A percentile compares a stretch with the other conserved stretches of the same genome.
These are phyloP conservation scores for Hoplostethus mediterraneus DNA, from an alignment of 2,797 vertebrate genomes.

Conservation along the genomic window DNA sequence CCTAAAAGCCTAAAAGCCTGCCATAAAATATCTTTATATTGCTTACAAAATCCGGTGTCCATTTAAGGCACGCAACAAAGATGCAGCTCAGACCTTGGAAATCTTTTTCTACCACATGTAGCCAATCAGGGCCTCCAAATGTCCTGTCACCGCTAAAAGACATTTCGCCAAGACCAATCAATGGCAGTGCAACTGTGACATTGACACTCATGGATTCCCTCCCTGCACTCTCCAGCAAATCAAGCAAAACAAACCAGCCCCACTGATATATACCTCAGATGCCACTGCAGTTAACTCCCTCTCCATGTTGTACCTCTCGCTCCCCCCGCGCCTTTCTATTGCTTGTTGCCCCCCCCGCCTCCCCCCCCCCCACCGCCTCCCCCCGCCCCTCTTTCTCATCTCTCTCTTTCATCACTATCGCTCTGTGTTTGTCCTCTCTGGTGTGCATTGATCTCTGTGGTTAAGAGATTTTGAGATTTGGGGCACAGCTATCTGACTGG, in stretches of 20 bases:
- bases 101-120: not conserved
- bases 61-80: not conserved
- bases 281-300: constrained; percentile 39
- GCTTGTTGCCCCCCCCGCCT: constrained; percentile 26
- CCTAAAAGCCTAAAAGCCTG: too few relatives aligned
- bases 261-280: constrained; percentile 45
- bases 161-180: constrained; percentile 6
- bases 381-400: constrained; percentile 43
- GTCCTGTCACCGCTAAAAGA: constrained; percentile 22
- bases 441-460: constrained; percentile 72
- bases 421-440: constrained; percentile 69
- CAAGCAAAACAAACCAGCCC: constrained; percentile 50
- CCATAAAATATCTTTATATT: too few relatives aligned
- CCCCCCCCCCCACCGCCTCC: too few relatives aligned
- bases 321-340: constrained; percentile 24
- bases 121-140: not conserved
- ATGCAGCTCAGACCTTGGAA: not conserved
- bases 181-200: constrained; percentile 24
- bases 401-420: constrained; percentile 52
- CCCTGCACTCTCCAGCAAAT: constrained; percentile 31
- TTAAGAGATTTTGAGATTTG: constrained; percentile 75
- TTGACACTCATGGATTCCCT: constrained; percentile 18
- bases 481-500: constrained; percentile 70
- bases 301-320: constrained; percentile 32
- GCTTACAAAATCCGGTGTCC: too few relatives aligned